A percentile compares a stretch with the other conserved stretches of the same genome.
These are phyloP conservation scores for Pammene fasciana DNA, from an alignment of 2,888 invertebrate genomes.

Conservation along the genomic window DNA sequence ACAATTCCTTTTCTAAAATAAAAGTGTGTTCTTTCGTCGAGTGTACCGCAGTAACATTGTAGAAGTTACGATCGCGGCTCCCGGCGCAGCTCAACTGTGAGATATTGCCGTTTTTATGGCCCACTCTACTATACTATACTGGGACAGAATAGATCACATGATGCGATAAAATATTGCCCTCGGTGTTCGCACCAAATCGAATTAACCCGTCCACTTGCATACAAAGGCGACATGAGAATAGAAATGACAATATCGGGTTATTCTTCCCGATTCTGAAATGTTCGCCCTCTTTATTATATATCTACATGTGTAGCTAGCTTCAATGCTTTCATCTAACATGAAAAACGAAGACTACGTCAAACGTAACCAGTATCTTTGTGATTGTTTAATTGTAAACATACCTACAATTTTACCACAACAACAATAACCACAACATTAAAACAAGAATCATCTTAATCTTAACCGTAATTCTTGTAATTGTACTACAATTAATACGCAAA, in stretches of 20 bases:
- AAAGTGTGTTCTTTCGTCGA: slow-evolving; percentile 69
- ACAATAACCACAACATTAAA: slow-evolving; percentile 41
- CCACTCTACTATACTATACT: slow-evolving; percentile 81
- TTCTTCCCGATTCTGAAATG: slow-evolving; percentile 63
- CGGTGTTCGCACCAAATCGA: slow-evolving; percentile 78
- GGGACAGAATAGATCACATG: slow-evolving; percentile 83
- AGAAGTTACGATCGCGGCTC: slow-evolving; percentile 80
- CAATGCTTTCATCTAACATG: neutral
- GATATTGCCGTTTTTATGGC: slow-evolving; percentile 83
- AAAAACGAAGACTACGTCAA: neutral
- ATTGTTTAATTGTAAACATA: neutral
- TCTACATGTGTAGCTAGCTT: neutral
- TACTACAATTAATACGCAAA: slow-evolving; percentile 81
- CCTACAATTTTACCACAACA: slow-evolving; percentile 12
- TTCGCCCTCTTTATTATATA: slow-evolving; percentile 63
- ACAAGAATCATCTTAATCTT: slow-evolving; percentile 53
- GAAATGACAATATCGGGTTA: slow-evolving; percentile 76
- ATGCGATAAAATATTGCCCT: slow-evolving; percentile 83
- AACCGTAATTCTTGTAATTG: slow-evolving; percentile 77
- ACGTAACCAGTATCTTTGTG: neutral
- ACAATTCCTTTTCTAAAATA: slow-evolving; percentile 69
- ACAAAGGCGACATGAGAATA: slow-evolving; percentile 78
- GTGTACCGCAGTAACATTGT: slow-evolving; percentile 79
- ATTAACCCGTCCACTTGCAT: slow-evolving; percentile 83
- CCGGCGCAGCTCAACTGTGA: slow-evolving; percentile 80